phyloP scores from a whole-genome alignment of 2,113 vertebrate species.

The Strix uralensis region DNA sequence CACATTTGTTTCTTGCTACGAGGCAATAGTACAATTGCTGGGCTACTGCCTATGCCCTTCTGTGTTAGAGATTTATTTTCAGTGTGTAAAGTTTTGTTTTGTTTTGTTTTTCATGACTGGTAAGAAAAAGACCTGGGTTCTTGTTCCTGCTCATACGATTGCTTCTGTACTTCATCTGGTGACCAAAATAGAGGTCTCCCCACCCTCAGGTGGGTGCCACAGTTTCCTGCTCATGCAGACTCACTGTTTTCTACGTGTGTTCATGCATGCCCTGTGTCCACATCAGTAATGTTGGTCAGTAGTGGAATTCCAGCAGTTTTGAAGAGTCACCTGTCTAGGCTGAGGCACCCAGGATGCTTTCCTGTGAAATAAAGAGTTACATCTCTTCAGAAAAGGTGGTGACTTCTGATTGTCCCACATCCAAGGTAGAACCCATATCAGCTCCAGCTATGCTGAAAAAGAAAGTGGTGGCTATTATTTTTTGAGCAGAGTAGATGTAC shows the following conservation, averaged over 20 bases:
- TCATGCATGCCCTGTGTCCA: fast-evolving
- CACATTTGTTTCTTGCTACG: neutral
- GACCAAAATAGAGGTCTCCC: neutral
- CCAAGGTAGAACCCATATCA: fast-evolving
- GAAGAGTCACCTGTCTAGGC: neutral
- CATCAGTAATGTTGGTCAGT: neutral
- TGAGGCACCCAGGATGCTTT: neutral
- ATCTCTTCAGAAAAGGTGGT: neutral
- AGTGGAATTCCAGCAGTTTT: neutral
- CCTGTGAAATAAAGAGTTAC: neutral
- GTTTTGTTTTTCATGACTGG: neutral
- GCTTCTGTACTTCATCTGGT: neutral
- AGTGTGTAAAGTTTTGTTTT: neutral
- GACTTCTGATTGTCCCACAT: neutral
- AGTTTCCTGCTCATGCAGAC: neutral
- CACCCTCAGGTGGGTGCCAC: neutral
- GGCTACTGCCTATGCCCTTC: neutral
- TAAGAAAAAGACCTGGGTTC: neutral
- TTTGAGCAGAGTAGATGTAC: neutral
- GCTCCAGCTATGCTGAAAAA: neutral
- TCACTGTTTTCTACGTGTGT: fast-evolving
- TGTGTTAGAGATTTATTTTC: neutral
- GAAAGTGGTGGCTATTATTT: neutral
- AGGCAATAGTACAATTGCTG: neutral
- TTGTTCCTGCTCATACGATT: neutral